Base-by-base conservation (phyloP, 2,888 invertebrate species). In the Micropterix aruncella region DNA sequence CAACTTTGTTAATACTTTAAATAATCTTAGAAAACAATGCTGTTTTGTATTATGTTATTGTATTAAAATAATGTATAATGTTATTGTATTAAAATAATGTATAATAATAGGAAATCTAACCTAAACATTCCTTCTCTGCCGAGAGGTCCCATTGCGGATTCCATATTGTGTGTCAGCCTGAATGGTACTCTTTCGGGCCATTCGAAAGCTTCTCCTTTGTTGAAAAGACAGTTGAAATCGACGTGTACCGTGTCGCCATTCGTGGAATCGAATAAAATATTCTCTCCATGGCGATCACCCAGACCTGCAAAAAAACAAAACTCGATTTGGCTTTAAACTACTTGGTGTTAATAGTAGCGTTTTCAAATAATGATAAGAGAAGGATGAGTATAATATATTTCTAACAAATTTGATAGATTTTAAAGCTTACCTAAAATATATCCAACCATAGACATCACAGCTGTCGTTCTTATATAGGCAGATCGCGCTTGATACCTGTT, bases 361-460 rank as follows among this genome's bases (percentile, higher is more conserved):
- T 27, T 27, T 27, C 7, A 27, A 27, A 27, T 9, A 27, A 27
- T 27, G n/a, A n/a, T n/a, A n/a, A n/a, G 7, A 9, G 12, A 27
- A 27, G 7, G 7, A 7, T 9, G 36, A 27, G 7, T 27, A 27
- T n/a, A 27, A 27, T 27, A 27, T 27, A 27, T 27, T 27, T n/a
- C 36, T n/a, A 27, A 27, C 36, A 27, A 27, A 7, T 27, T 27
- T 7, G 12, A 27, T 9, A 27, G 36, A n/a, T n/a, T n/a, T n/a
- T 12, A 40, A 37, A 43, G 49, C 52, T 51, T 53, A 70, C 78
- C 78, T 44, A 95, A 74, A 54, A 93, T 84, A 57, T 90, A 93
- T 42, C 95, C 94, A 47, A 93, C 88, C 78, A 97, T 94, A 1
- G 94, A 95, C 87, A 99, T 97, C 0, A 96, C 96, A 9, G 97